phyloP scores from a whole-genome alignment of 2,113 vertebrate genomes.

The Lethenteron camtschaticum region DNA sequence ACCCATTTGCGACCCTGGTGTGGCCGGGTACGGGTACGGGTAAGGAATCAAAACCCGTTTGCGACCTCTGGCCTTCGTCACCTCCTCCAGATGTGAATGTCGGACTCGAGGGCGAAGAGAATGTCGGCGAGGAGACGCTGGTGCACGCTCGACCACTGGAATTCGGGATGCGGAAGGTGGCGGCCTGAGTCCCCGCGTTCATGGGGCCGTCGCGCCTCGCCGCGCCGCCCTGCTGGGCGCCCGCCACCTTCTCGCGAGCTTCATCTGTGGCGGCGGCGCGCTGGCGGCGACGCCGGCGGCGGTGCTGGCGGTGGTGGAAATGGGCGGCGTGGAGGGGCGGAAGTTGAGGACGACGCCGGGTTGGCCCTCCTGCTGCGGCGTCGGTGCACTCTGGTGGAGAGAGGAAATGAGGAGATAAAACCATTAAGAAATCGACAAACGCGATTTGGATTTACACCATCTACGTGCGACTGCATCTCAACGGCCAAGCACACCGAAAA shows the following conservation, averaged over 20 bases:
- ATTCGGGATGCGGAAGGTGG: conserved; percentile 84
- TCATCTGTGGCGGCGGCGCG: too few species aligned
- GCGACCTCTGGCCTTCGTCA: conserved; percentile 16
- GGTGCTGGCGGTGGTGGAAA: neutral
- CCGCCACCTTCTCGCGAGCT: too few species aligned
- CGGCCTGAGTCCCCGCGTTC: neutral
- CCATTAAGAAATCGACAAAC: too few species aligned
- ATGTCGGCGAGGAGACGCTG: conserved; percentile 85
- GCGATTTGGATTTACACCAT: too few species aligned
- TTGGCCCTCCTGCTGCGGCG: conserved; percentile 3
- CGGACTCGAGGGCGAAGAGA: conserved; percentile 87
- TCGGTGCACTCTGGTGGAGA: neutral
- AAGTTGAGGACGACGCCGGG: conserved; percentile 4
- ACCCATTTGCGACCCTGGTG: too few species aligned
- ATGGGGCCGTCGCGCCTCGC: too few species aligned
- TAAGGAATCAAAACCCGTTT: conserved; percentile 8
- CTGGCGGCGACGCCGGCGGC: neutral
- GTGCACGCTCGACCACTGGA: conserved; percentile 83
- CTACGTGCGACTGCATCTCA: too few species aligned
- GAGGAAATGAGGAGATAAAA: too few species aligned
- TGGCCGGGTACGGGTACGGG: too few species aligned
- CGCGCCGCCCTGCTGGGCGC: too few species aligned
- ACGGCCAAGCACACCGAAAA: too few species aligned
- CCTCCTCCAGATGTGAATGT: conserved; percentile 98
- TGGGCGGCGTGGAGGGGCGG: neutral